These are phyloP conservation scores for Pterostichus niger DNA, from an alignment of 2,888 invertebrate genomes.

Conservation along the genomic window DNA sequence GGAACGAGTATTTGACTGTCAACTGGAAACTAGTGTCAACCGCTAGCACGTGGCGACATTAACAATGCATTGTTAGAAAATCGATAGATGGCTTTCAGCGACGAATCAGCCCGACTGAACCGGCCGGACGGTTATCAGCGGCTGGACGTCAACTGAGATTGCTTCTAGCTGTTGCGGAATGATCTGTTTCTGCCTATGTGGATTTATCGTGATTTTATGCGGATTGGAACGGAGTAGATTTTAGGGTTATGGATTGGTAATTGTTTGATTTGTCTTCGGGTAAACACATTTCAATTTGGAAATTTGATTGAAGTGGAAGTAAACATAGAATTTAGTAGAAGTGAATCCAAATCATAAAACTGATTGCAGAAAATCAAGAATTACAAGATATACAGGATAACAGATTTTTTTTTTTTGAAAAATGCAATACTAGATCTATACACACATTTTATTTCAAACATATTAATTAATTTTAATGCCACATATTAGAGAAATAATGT, in stretches of 20 bases:
- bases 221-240: neutral
- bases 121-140: neutral
- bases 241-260: neutral
- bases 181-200: constrained; percentile 16
- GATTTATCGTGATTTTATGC: constrained; percentile 16
- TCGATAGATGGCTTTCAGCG: constrained; percentile 26
- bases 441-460: no score
- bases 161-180: constrained; percentile 22
- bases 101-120: neutral
- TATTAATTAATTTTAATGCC: no score
- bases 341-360: no score
- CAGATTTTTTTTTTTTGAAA: no score
- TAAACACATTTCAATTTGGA: neutral
- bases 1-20: constrained; percentile 58
- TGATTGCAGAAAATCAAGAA: no score
- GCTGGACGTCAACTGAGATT: constrained; percentile 17
- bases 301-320: neutral
- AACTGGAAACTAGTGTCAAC: constrained; percentile 63
- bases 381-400: no score
- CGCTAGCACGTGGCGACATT: constrained; percentile 47
- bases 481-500: no score
- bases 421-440: no score
- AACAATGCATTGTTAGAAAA: constrained; percentile 58
- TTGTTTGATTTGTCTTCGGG: constrained; percentile 4
- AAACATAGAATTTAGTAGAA: neutral